Evolutionary conservation across 2,888 invertebrate species (phyloP).

Genomic region (Spilarctia lutea): DNA sequence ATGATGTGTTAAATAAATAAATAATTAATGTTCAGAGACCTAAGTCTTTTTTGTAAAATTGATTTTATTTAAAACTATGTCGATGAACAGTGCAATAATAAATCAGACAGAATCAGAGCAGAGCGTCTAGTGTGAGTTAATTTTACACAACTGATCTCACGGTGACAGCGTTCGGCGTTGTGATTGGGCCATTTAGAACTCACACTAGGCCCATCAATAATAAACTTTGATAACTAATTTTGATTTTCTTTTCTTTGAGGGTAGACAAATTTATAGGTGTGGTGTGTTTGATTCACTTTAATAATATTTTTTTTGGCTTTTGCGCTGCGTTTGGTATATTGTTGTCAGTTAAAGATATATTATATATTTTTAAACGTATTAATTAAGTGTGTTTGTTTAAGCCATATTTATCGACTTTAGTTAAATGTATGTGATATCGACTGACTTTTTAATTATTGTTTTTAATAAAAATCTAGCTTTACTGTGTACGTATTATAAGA

Average conservation of each 20-base stretch:
- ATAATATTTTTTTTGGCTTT: background rate
- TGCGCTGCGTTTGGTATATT: background rate
- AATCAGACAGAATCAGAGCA: background rate
- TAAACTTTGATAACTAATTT: background rate
- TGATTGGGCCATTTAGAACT: background rate
- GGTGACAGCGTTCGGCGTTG: background rate
- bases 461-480: slow-evolving; percentile 40
- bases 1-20: too few species aligned
- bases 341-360: too few species aligned
- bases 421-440: slow-evolving; percentile 57
- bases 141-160: background rate
- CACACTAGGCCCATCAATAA: background rate
- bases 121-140: too few species aligned
- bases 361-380: background rate
- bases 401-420: slow-evolving; percentile 42
- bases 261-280: background rate
- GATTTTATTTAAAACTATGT: background rate
- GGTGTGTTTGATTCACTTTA: background rate
- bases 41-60: background rate
- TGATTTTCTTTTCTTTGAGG: background rate
- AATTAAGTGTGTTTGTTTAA: slow-evolving; percentile 26
- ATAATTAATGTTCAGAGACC: background rate
- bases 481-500: slow-evolving; percentile 36
- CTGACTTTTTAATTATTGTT: slow-evolving; percentile 56
- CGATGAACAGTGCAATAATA: slow-evolving; percentile 1